Conservation (phyloP, 1,140 invertebrate genomes). For the Centruroides sculpturatus region DNA sequence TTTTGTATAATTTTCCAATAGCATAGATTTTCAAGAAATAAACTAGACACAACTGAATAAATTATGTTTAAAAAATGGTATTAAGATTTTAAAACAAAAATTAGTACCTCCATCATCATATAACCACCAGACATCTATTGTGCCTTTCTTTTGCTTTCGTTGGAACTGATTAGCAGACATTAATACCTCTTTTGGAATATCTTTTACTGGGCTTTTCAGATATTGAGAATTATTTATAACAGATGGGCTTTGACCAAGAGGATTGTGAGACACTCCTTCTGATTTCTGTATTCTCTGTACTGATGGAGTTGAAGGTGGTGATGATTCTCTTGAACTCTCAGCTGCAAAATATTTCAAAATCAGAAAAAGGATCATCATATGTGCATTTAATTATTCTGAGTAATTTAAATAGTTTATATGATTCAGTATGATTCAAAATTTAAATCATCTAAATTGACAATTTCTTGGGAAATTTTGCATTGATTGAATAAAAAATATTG, state of each 20-base stretch:
- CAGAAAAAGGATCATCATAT: too few relatives aligned
- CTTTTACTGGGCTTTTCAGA: not conserved
- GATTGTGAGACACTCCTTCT: not conserved
- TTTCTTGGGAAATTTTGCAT: too few relatives aligned
- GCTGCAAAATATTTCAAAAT: not conserved
- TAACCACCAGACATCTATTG: slow-evolving; percentile 50
- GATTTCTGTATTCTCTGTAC: slow-evolving; percentile 1
- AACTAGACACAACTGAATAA: too few relatives aligned
- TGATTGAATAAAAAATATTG: too few relatives aligned
- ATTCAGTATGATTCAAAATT: too few relatives aligned
- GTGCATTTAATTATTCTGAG: too few relatives aligned
- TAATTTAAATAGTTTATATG: too few relatives aligned
- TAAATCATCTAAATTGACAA: too few relatives aligned
- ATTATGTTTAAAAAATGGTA: too few relatives aligned
- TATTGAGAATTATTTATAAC: not conserved
- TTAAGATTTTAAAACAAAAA: too few relatives aligned
- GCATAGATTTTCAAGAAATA: too few relatives aligned
- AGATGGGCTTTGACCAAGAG: slow-evolving; percentile 3
- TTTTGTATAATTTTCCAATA: too few relatives aligned
- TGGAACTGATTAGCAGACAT: slow-evolving; percentile 18
- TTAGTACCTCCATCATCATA: slow-evolving; percentile 41
- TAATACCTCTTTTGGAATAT: slow-evolving; percentile 16
- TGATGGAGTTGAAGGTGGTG: slow-evolving; percentile 14
- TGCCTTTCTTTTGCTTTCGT: slow-evolving; percentile 31
- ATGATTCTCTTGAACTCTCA: slow-evolving; percentile 16